Evolutionary conservation across 2,888 invertebrate species (phyloP).

Genomic region (Orchestes rusci): DNA sequence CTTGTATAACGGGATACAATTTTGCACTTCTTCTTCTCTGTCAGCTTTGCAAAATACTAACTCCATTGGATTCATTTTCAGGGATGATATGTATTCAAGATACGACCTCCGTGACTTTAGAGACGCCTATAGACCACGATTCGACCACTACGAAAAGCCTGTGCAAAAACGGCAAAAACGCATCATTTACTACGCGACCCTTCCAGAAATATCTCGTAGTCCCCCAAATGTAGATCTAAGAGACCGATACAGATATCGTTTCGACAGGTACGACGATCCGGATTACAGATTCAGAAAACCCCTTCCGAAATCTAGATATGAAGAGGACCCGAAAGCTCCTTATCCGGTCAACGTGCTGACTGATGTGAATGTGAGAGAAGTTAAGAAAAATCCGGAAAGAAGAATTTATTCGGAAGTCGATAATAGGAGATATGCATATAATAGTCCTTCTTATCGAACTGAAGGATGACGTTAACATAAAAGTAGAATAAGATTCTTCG

Average conservation of each 20-base stretch:
- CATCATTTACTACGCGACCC: conserved; percentile 63
- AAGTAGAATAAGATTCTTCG: too few relatives aligned
- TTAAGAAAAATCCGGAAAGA: conserved; percentile 42
- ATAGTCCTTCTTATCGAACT: conserved; percentile 23
- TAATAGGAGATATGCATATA: conserved; percentile 33
- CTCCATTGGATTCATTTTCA: too few relatives aligned
- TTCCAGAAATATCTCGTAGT: conserved; percentile 60
- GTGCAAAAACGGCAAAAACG: conserved; percentile 44
- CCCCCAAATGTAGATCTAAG: conserved; percentile 52
- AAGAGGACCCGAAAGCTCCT: conserved; percentile 30
- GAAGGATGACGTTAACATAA: too few relatives aligned
- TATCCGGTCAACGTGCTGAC: conserved; percentile 40
- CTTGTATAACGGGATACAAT: too few relatives aligned
- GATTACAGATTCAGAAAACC: conserved; percentile 20
- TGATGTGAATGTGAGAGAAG: conserved; percentile 40
- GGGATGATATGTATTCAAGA: conserved; percentile 24
- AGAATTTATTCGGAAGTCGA: conserved; percentile 41
- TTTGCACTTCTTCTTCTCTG: too few relatives aligned
- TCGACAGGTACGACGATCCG: conserved; percentile 29
- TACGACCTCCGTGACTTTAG: conserved; percentile 15
- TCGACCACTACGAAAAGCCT: conserved; percentile 32
- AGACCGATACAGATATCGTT: conserved; percentile 43
- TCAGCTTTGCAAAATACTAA: neutral
- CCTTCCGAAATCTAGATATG: conserved; percentile 24
- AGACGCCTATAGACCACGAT: conserved; percentile 15